Base-by-base conservation (phyloP, 2,888 invertebrate genomes). In the Hypselothyrea guttata region DNA sequence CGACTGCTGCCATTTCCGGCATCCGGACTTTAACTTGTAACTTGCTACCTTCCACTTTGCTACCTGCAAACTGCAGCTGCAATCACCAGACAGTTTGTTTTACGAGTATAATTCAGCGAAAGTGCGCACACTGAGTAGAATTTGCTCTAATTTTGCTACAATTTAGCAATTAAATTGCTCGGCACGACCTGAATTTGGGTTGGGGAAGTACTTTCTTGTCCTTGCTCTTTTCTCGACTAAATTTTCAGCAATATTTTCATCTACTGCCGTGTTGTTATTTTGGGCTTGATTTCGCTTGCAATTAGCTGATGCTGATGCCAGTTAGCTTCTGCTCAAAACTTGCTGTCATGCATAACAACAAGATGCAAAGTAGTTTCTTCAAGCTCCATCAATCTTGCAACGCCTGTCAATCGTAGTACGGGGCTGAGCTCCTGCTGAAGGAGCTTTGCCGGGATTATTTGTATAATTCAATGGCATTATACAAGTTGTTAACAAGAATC, bases 1-100 rank as follows among this genome's bases (percentile, higher is more conserved):
- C 71, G 60, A 65, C 63, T 65, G 68, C 58, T 51, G 56, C 52
- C 59, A 63, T 71, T 84, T 84, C 74, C 84, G 60, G 64, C 59
- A 53, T 66, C 81, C 66, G 63, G 65, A 22, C 13, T 31, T 41
- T 38, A 53, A 16, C 41, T 57, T 28, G 34, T 5, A 49, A 34
- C 64, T 46, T 54, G 42, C 45, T 49, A 27, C 33, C 55, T 28
- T n/a, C n/a, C n/a, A n/a, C n/a, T n/a, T n/a, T n/a, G n/a, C n/a
- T n/a, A n/a, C n/a, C 40, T n/a, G 18, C 30, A 30, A 49, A 28
- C 40, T 34, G 28, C 30, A 35, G 37, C 35, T 46, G 22, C 41
- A 42, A 35, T 12, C 18, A 51, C 53, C 42, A 72, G 73, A 69
- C 72, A 66, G 79, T 75, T 79, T 75, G 73, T 57, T 75, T 79